Percentiles rank a stretch among this genome's conserved stretches.
Evolutionary conservation across 2,113 vertebrate genomes (phyloP).

Genomic region (Syngnathus typhle): DNA sequence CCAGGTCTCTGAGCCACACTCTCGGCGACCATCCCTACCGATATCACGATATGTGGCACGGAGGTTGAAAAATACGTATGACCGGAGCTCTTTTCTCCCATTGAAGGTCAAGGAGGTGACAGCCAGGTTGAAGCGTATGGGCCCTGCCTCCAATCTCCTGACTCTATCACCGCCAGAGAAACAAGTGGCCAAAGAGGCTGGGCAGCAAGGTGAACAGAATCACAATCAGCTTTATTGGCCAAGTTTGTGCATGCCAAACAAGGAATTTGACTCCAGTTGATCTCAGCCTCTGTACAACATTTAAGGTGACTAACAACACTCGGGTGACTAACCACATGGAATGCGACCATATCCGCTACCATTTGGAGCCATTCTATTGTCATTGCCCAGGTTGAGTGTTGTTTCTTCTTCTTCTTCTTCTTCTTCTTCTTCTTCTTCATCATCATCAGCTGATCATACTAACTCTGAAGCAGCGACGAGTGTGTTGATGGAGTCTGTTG

Average conservation of each 20-base stretch:
- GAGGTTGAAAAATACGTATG: too few relatives aligned
- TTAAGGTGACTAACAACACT: too few relatives aligned
- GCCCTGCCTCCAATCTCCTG: conserved; percentile 16
- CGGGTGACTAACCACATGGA: background rate
- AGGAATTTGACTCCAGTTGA: too few relatives aligned
- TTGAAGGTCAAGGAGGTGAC: conserved; percentile 65
- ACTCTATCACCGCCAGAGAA: conserved; percentile 11
- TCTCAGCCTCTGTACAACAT: too few relatives aligned
- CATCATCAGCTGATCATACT: conserved; percentile 1
- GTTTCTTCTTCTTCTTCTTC: too few relatives aligned
- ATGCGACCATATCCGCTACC: conserved; percentile 10
- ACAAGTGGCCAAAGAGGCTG: conserved; percentile 6
- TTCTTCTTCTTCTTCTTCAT: too few relatives aligned
- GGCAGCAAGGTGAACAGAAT: background rate
- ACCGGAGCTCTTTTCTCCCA: background rate
- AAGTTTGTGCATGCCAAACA: background rate
- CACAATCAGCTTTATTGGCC: too few relatives aligned
- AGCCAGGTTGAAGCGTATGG: conserved; percentile 47
- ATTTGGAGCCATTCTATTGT: background rate
- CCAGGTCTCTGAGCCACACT: too few relatives aligned
- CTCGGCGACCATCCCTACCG: too few relatives aligned
- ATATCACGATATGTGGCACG: too few relatives aligned
- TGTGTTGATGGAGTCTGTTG: conserved; percentile 25
- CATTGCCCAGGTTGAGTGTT: background rate
- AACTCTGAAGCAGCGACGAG: background rate